Evolutionary conservation across 2,888 invertebrate genomes (phyloP), one percentile per base, ranked within the genome.

Genomic region (Drosophila subsilvestris): DNA sequence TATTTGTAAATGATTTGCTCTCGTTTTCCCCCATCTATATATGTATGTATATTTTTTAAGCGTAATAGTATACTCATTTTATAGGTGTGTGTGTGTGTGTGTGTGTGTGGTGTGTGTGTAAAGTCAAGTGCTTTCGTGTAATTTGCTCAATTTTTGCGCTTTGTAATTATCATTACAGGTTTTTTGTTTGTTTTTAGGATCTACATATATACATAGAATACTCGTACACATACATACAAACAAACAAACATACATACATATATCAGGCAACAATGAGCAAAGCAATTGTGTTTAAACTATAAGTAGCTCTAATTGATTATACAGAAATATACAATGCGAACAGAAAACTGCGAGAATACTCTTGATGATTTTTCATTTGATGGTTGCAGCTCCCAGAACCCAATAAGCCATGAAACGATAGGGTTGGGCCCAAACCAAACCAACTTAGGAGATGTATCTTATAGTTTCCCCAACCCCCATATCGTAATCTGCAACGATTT

Each of bases 121-220:
- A 67, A 43, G 62, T 80, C 71, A 80, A 82, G 71, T 80, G 81
- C 73, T 78, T 78, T 67, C 22, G 56, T 75, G 86, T 75, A 85
- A 75, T 82, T 84, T 84, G 83, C 83, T 84, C 83, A 84, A 84
- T 84, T 85, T 76, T 79, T 66, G 71, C 77, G 86, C 87, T 87
- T 84, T 82, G 76, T 75, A 76, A 76, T 72, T 84, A 62, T 66
- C 44, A 63, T 70, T 67, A 63, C 18, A 63, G 42, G 63, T 74
- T 71, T 56, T 50, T 57, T 53, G 53, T n/a, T 63, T 63, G 43
- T 54, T 54, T 42, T 49, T 58, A 32, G 42, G 29, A 47, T 42
- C 48, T 57, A 63, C 53, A 14, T 37, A 63, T 49, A 14, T 37
- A n/a, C 37, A 37, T 37, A 14, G 37, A 37, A 37, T 37, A 37